phyloP scores from a whole-genome alignment of 2,113 vertebrate species.

The Cyanoramphus novaezelandiae region DNA sequence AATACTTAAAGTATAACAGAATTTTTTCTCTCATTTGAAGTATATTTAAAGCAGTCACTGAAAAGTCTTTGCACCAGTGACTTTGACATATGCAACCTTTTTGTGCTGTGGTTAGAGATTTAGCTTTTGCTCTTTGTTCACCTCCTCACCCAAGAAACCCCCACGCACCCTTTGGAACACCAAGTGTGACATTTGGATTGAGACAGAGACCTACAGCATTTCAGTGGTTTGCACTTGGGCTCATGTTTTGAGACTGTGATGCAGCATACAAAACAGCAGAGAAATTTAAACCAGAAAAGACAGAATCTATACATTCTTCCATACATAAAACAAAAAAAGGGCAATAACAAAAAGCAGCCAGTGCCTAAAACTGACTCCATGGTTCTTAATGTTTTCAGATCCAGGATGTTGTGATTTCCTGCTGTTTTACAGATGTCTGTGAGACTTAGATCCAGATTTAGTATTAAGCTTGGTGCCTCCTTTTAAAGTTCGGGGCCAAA shows the following conservation, averaged over 20 bases:
- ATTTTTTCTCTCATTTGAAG: not conserved
- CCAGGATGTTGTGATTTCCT: not conserved
- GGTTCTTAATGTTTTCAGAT: not conserved
- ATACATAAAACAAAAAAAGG: not conserved
- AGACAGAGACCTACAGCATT: not conserved
- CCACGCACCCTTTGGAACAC: not conserved
- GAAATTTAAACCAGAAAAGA: not conserved
- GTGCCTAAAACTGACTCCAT: not conserved
- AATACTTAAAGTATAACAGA: not conserved
- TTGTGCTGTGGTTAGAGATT: not conserved
- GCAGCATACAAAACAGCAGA: not conserved
- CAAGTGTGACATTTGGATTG: not conserved
- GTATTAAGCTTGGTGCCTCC: not conserved
- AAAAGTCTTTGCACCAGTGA: not conserved
- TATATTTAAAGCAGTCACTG: not conserved
- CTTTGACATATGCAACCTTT: not conserved
- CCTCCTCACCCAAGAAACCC: accelerated
- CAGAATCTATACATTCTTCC: not conserved
- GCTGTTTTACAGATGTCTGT: not conserved
- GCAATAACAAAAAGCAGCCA: not conserved
- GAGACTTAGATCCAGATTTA: not conserved
- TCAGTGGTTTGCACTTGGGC: not conserved
- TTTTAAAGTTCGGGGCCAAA: not conserved
- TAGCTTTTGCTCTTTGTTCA: not conserved
- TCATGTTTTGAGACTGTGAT: not conserved